Evolutionary conservation across 2,113 vertebrate species (phyloP).

Genomic region (Myocastor coypus): DNA sequence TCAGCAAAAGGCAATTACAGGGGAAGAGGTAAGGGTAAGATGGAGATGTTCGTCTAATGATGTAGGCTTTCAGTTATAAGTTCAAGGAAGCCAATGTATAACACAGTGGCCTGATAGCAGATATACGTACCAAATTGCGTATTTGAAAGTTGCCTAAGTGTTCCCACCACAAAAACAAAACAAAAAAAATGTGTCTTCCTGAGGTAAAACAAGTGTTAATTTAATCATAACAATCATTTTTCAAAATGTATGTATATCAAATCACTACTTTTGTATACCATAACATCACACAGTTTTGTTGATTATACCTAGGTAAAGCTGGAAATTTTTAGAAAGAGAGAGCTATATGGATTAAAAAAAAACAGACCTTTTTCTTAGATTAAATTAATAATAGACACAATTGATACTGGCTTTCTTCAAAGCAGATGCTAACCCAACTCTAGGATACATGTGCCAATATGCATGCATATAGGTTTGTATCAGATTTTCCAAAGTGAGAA

Average conservation of each 20-base stretch:
- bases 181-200: background rate
- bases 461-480: background rate
- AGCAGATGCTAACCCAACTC: background rate
- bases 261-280: background rate
- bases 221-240: background rate
- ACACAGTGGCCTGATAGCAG: background rate
- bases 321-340: background rate
- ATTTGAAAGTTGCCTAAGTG: background rate
- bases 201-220: background rate
- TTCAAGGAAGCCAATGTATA: background rate
- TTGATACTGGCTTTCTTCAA: conserved; percentile 2
- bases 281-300: background rate
- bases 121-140: background rate
- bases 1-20: background rate
- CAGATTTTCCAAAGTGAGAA: background rate
- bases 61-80: background rate
- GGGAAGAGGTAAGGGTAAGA: background rate
- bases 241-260: background rate
- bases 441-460: background rate
- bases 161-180: background rate
- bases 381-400: conserved; percentile 20
- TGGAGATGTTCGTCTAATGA: background rate
- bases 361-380: background rate
- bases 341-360: background rate
- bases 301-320: background rate